Conservation (phyloP, 1,140 invertebrate genomes). For the Chrysoperla carnea region DNA sequence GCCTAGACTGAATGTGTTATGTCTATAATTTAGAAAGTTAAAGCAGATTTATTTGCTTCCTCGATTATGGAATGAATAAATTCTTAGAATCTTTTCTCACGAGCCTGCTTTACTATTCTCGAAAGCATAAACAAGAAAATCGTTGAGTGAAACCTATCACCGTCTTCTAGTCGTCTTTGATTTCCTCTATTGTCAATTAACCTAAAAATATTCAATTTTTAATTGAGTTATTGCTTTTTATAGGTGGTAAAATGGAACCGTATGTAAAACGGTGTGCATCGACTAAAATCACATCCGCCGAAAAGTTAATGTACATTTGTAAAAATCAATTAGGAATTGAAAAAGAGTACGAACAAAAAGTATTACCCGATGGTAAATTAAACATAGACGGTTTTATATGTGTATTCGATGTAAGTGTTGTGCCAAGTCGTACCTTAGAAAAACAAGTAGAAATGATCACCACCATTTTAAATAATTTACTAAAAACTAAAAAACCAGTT, state of each 20-base stretch:
- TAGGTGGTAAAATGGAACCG: slow-evolving; percentile 84
- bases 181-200: too few relatives aligned
- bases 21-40: too few relatives aligned
- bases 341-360: slow-evolving; percentile 87
- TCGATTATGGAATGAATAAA: too few relatives aligned
- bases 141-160: too few relatives aligned
- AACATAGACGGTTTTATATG: slow-evolving; percentile 92
- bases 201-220: not conserved
- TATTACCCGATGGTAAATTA: slow-evolving; percentile 84
- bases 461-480: slow-evolving; percentile 63
- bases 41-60: too few relatives aligned
- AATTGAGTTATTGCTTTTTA: slow-evolving; percentile 7
- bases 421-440: slow-evolving; percentile 76
- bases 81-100: too few relatives aligned
- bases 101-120: too few relatives aligned
- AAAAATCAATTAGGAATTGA: slow-evolving; percentile 95
- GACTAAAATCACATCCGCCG: slow-evolving; percentile 86
- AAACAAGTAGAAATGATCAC: slow-evolving; percentile 73
- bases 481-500: slow-evolving; percentile 89
- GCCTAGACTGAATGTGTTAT: too few relatives aligned
- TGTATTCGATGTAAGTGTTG: slow-evolving; percentile 88
- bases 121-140: too few relatives aligned
- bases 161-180: too few relatives aligned
- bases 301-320: slow-evolving; percentile 97
- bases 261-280: slow-evolving; percentile 82